A percentile compares a stretch with the other conserved stretches of the same genome.
These are phyloP conservation scores for Agelas oroides DNA, from an alignment of 37 sponge, comb jelly and placozoan species.

Conservation along the genomic window DNA sequence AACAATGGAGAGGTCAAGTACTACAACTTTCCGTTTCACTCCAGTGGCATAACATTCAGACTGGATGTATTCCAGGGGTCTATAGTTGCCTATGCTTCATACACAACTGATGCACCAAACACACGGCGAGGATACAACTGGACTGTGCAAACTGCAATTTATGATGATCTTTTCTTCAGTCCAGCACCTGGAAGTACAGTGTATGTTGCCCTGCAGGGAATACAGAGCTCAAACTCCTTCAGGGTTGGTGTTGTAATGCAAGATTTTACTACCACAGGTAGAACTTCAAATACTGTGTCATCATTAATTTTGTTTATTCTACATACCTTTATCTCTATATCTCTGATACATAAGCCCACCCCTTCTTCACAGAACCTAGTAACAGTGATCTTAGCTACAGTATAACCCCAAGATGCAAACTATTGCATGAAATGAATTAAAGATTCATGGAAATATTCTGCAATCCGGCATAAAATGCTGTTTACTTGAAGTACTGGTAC, in stretches of 20 bases:
- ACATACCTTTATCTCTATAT: no score
- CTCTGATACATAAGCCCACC: no score
- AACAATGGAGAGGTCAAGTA: neutral
- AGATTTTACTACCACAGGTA: no score
- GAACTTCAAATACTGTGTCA: no score
- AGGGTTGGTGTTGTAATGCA: neutral
- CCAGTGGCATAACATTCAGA: conserved; percentile 1
- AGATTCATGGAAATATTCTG: no score
- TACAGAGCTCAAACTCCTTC: neutral
- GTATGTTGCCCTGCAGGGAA: neutral
- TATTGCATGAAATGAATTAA: no score
- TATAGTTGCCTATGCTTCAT: neutral
- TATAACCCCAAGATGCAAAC: no score
- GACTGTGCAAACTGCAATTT: neutral
- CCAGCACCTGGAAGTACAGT: neutral
- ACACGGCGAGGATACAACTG: neutral
- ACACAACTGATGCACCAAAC: neutral
- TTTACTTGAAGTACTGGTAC: no score
- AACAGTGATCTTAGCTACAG: no score
- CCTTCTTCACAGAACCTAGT: no score
- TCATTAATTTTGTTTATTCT: no score
- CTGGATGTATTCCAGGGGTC: neutral
- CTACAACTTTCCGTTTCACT: neutral
- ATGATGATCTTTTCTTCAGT: neutral
- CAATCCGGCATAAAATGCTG: no score